phyloP scores from a whole-genome alignment of 2,113 vertebrate genomes.

The Glareola pratincola region DNA sequence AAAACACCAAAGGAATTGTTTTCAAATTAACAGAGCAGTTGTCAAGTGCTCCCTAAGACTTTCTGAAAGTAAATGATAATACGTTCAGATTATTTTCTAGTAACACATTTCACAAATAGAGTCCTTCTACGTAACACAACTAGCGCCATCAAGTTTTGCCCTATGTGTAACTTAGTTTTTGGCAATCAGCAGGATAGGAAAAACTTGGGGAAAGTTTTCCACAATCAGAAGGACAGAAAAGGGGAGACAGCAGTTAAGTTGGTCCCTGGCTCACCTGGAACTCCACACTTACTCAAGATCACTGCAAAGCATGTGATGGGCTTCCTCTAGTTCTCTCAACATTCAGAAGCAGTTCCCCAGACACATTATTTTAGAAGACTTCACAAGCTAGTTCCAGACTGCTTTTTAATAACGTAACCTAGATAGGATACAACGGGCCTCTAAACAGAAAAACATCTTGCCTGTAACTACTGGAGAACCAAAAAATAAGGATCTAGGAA shows the following conservation, averaged over 20 bases:
- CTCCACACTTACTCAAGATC: neutral
- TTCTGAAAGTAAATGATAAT: neutral
- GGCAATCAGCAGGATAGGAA: neutral
- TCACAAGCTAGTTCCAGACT: neutral
- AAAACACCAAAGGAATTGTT: neutral
- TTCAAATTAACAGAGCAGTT: neutral
- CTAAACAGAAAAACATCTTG: neutral
- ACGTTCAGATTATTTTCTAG: neutral
- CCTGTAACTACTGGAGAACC: neutral
- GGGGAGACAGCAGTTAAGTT: fast-evolving
- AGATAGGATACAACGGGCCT: neutral
- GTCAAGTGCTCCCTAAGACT: neutral
- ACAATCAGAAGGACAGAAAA: neutral
- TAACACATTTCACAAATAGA: neutral
- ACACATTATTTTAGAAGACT: neutral
- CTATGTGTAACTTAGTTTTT: neutral
- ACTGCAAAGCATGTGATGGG: neutral
- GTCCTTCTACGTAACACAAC: neutral
- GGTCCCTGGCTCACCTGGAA: neutral
- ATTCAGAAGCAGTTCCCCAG: neutral
- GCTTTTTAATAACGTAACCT: neutral
- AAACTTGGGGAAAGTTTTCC: neutral
- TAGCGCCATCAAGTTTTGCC: neutral
- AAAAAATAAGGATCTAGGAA: neutral
- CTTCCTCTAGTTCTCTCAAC: neutral